Conservation (phyloP, 35 echinoderm and acorn worm species). For the Apostichopus californicus region DNA sequence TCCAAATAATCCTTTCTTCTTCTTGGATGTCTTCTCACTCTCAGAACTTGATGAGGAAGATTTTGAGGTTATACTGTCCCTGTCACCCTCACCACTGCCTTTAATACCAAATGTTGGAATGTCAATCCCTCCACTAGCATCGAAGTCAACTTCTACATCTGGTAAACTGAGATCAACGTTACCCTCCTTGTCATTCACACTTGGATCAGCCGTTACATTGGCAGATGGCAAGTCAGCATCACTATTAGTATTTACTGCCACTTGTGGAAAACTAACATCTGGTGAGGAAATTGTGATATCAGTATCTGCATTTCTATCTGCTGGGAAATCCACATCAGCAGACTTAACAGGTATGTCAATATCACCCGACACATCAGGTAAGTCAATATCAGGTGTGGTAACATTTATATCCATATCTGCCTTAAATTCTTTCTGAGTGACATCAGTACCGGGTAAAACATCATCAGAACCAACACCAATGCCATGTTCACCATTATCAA, state of each 20-base stretch:
- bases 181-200: neutral
- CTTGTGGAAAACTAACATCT: constrained; percentile 4
- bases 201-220: neutral
- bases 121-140: neutral
- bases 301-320: neutral
- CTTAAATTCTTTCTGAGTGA: constrained; percentile 7
- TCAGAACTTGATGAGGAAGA: constrained; percentile 28
- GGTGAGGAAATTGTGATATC: neutral
- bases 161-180: neutral
- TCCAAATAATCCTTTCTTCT: constrained; percentile 31
- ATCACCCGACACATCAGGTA: neutral
- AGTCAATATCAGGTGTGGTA: neutral
- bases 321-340: neutral
- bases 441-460: neutral
- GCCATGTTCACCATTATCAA: constrained; percentile 19
- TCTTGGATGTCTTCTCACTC: constrained; percentile 4
- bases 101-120: neutral
- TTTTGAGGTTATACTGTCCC: neutral
- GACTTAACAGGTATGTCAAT: neutral
- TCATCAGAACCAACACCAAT: neutral
- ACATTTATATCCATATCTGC: neutral
- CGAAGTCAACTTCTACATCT: neutral
- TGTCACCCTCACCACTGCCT: neutral
- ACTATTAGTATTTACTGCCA: neutral
- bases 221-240: neutral